Conservation (phyloP, 2,797 vertebrate species). For the Tachyglossus aculeatus region DNA sequence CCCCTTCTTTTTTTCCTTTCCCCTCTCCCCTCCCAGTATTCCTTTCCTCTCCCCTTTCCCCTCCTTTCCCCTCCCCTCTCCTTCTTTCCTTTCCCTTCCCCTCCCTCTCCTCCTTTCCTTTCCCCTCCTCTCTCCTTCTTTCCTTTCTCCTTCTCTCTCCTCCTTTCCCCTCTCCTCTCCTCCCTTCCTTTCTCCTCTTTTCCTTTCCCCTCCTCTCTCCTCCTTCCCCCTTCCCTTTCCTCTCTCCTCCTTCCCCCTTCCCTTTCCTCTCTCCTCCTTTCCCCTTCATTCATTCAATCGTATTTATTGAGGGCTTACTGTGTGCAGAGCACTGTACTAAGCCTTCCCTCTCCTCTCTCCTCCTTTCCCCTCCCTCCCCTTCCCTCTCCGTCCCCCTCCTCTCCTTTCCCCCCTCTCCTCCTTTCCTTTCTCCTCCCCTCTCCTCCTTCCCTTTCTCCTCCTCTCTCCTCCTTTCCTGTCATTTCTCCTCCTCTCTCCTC, state of each 20-base stretch:
- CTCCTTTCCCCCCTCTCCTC: not conserved
- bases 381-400: not conserved
- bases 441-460: not conserved
- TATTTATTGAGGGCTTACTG: too few species aligned
- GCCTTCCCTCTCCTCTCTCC: not conserved
- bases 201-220: not conserved
- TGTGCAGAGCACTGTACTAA: too few species aligned
- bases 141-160: not conserved
- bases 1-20: not conserved
- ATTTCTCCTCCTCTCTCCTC: not conserved
- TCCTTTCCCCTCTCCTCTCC: not conserved
- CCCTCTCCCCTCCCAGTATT: not conserved
- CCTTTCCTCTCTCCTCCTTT: not conserved
- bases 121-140: not conserved
- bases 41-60: too few species aligned
- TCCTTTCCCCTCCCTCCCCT: not conserved
- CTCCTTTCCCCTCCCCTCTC: not conserved
- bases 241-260: not conserved
- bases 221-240: not conserved
- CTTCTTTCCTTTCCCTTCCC: not conserved
- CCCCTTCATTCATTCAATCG: too few species aligned
- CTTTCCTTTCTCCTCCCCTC: rapidly evolving
- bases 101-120: not conserved
- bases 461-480: not conserved
- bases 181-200: not conserved